phyloP scores from a whole-genome alignment of 1,140 invertebrate species.

The Drosophila oshimai region DNA sequence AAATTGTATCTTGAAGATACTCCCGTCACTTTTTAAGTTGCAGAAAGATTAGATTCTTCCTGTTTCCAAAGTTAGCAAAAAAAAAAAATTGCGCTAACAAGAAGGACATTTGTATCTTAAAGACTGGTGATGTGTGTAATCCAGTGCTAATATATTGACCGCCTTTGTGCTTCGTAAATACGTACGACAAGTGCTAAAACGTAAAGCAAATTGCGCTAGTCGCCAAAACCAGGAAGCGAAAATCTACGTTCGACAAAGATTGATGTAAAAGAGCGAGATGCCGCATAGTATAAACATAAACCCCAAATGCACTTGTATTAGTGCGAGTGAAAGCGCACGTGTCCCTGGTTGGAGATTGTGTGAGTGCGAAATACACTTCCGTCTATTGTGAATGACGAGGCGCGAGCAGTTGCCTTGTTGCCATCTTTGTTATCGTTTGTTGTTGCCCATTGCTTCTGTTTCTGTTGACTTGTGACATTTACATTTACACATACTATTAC shows the following conservation, averaged over 20 bases:
- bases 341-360: constrained; percentile 41
- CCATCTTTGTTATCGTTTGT: constrained; percentile 65
- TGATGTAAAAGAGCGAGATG: constrained; percentile 73
- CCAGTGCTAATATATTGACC: constrained; percentile 22
- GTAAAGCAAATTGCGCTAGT: constrained; percentile 37
- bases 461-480: constrained; percentile 74
- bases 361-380: constrained; percentile 64
- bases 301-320: constrained; percentile 19
- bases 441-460: constrained; percentile 20
- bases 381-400: constrained; percentile 72
- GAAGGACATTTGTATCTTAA: no score
- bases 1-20: no score
- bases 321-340: constrained; percentile 70
- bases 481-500: constrained; percentile 12
- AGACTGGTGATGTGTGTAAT: no score
- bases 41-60: no score
- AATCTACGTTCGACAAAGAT: constrained; percentile 70
- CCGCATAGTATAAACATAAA: constrained; percentile 37
- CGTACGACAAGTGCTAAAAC: constrained; percentile 42
- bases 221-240: constrained; percentile 64
- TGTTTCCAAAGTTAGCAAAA: no score
- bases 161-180: constrained; percentile 23
- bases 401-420: constrained; percentile 37
- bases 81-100: no score
- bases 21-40: no score